Conservation (phyloP, 2,797 vertebrate genomes). For the Bradypodion ventrale region DNA sequence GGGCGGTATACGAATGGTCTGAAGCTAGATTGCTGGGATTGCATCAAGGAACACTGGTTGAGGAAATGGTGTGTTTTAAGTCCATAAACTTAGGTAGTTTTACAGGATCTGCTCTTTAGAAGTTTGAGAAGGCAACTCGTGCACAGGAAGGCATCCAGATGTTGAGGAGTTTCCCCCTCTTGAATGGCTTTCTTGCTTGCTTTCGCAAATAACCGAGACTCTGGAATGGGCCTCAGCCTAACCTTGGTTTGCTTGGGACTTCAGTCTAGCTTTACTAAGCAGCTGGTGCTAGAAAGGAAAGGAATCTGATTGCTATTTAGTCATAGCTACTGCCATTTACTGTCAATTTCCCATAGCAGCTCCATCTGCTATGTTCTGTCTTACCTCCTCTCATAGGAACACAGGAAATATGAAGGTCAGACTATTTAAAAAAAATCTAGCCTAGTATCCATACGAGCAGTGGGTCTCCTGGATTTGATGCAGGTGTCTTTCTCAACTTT, state of each 20-base stretch:
- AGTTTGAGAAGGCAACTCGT: not conserved
- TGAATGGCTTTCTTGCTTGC: not conserved
- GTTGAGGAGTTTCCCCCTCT: not conserved
- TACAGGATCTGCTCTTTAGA: not conserved
- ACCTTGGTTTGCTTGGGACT: no score
- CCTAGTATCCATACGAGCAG: no score
- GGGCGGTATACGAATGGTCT: no score
- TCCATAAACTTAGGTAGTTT: no score
- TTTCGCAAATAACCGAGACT: not conserved
- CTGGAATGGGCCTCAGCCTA: not conserved
- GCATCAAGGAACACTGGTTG: not conserved
- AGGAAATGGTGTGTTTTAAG: no score
- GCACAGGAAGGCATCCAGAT: not conserved
- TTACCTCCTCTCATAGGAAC: not conserved
- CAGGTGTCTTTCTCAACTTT: no score
- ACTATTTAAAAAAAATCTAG: no score
- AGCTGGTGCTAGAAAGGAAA: not conserved
- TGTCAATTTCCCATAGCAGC: not conserved
- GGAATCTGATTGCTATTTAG: no score
- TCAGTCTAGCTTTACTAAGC: not conserved
- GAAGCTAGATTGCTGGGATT: not conserved
- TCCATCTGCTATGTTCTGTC: not conserved
- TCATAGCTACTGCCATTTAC: not conserved
- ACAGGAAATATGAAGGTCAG: not conserved
- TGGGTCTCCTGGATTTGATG: no score